A percentile compares a stretch with the other conserved stretches of the same genome.
phyloP scores from a whole-genome alignment of 1,140 invertebrate genomes.

The Rhysida immarginata region DNA sequence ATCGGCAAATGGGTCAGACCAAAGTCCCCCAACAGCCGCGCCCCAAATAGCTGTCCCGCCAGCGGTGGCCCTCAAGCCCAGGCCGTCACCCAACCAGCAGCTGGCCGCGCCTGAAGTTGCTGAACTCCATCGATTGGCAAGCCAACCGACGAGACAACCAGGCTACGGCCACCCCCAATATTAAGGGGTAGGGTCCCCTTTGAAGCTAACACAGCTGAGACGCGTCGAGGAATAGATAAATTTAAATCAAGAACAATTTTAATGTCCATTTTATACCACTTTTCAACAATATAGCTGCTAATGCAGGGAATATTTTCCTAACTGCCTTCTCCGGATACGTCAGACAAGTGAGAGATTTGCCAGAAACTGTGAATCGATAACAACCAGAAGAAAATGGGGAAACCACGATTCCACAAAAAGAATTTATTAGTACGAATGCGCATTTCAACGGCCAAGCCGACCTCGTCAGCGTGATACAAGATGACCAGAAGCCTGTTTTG shows the following conservation, averaged over 20 bases:
- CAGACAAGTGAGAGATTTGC: not conserved
- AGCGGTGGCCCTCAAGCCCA: too few relatives aligned
- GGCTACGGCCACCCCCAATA: too few relatives aligned
- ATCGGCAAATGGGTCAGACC: too few relatives aligned
- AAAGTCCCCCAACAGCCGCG: too few relatives aligned
- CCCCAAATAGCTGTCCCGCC: too few relatives aligned
- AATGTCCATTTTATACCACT: not conserved
- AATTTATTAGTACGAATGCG: not conserved
- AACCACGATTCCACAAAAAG: not conserved
- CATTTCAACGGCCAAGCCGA: not conserved
- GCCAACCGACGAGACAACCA: too few relatives aligned
- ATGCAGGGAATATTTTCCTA: not conserved
- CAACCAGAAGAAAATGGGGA: too few relatives aligned
- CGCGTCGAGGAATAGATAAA: not conserved
- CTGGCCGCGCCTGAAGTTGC: too few relatives aligned
- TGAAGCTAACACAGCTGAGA: not conserved
- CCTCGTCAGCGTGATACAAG: not conserved
- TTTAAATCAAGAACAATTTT: not conserved
- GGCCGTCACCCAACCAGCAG: too few relatives aligned
- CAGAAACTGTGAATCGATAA: not conserved
- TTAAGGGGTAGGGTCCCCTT: not conserved
- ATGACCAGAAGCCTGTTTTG: not conserved
- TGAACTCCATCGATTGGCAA: too few relatives aligned
- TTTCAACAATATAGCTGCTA: not conserved
- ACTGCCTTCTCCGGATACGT: not conserved